These are phyloP conservation scores for Fulmarus glacialis DNA, from an alignment of 2,113 vertebrate species.

Conservation along the genomic window DNA sequence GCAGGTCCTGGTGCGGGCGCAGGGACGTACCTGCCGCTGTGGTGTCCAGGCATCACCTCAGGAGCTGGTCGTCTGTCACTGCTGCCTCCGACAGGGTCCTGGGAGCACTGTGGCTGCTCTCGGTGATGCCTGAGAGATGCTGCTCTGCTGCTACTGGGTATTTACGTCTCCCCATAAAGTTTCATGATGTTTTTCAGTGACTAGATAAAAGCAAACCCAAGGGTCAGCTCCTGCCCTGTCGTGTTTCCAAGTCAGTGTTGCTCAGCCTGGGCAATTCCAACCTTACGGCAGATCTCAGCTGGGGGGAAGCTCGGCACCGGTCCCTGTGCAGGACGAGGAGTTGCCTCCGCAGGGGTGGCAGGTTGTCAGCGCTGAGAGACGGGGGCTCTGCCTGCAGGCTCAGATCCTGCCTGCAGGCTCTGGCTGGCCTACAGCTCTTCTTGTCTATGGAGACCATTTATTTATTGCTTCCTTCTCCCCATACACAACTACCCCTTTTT, in stretches of 20 bases:
- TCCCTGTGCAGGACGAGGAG: not conserved
- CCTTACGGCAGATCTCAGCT: not conserved
- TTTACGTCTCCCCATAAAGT: not conserved
- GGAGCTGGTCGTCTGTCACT: not conserved
- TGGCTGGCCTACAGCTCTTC: not conserved
- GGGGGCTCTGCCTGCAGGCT: not conserved
- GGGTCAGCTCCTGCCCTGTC: not conserved
- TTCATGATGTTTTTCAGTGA: not conserved
- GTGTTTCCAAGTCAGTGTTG: not conserved
- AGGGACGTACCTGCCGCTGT: not conserved
- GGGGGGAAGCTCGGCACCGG: not conserved
- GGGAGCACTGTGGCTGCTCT: no score
- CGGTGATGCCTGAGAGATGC: not conserved
- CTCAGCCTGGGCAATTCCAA: not conserved
- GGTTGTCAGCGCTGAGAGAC: not conserved
- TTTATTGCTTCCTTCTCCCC: not conserved
- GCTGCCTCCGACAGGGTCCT: not conserved
- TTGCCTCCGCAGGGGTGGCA: accelerated
- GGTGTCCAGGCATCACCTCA: not conserved
- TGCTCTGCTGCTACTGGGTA: not conserved
- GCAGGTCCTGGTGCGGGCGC: not conserved
- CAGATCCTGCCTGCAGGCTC: not conserved
- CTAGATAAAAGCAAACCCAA: not conserved
- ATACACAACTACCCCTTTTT: not conserved
- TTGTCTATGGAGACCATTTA: not conserved